Evolutionary conservation across 2,888 invertebrate genomes (phyloP).

Genomic region (Sarcophaga carnaria): DNA sequence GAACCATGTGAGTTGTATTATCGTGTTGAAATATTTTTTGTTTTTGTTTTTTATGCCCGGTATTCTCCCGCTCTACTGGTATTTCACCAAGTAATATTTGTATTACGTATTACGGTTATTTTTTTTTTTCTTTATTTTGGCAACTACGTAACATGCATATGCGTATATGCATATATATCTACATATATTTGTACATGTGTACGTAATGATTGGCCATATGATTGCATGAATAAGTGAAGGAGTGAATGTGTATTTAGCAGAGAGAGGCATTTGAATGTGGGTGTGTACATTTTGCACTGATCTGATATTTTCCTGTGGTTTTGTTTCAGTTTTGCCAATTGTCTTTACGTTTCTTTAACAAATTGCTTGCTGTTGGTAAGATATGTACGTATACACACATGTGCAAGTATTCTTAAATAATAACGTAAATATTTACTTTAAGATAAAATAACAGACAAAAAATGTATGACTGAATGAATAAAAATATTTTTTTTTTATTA

Average conservation of each 20-base stretch:
- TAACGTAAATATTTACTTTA: conserved; percentile 12
- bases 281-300: neutral
- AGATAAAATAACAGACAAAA: neutral
- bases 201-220: conserved; percentile 18
- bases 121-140: neutral
- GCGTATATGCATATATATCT: neutral
- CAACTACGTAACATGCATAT: neutral
- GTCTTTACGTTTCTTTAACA: no score
- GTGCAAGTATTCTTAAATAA: neutral
- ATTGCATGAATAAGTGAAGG: neutral
- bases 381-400: neutral
- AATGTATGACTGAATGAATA: no score
- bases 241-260: neutral
- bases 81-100: conserved; percentile 37
- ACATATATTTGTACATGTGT: neutral
- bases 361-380: no score
- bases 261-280: neutral
- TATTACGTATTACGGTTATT: conserved; percentile 11
- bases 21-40: neutral
- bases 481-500: neutral
- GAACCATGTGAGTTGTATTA: conserved; percentile 36
- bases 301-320: neutral
- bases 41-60: neutral
- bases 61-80: neutral
- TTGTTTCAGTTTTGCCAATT: neutral